phyloP scores from a whole-genome alignment of 2,888 invertebrate species.

The Scelioninae gen. 1 region DNA sequence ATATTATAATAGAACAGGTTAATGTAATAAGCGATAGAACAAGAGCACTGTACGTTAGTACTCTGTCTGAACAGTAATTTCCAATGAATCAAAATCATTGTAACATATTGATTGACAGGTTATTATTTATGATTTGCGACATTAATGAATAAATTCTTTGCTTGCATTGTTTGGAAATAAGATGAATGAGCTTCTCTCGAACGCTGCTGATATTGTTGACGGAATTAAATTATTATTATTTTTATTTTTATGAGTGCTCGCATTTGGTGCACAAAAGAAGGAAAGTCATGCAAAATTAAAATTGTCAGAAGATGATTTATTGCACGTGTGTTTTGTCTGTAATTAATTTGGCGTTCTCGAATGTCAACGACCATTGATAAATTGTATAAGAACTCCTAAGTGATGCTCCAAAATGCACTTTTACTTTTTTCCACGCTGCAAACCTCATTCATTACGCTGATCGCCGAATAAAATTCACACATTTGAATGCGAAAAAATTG shows the following conservation, averaged over 20 bases:
- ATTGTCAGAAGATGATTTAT: constrained; percentile 46
- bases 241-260: background rate
- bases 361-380: constrained; percentile 49
- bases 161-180: constrained; percentile 20
- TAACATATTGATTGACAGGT: constrained; percentile 22
- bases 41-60: constrained; percentile 9
- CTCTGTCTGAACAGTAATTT: constrained; percentile 27
- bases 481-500: constrained; percentile 22
- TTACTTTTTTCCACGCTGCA: constrained; percentile 17
- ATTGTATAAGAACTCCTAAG: constrained; percentile 46
- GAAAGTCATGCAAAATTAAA: constrained; percentile 19
- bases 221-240: constrained; percentile 16
- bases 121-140: constrained; percentile 27
- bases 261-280: constrained; percentile 4
- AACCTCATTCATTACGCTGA: constrained; percentile 32
- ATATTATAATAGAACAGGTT: constrained; percentile 27
- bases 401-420: constrained; percentile 30
- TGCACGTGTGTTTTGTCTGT: constrained; percentile 19
- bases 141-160: constrained; percentile 26
- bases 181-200: constrained; percentile 24
- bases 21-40: constrained; percentile 33
- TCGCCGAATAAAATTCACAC: constrained; percentile 19
- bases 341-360: constrained; percentile 49
- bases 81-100: background rate
- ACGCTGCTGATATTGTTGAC: constrained; percentile 1